phyloP scores from a whole-genome alignment of 2,888 invertebrate genomes.

The Drosophila cognata region DNA sequence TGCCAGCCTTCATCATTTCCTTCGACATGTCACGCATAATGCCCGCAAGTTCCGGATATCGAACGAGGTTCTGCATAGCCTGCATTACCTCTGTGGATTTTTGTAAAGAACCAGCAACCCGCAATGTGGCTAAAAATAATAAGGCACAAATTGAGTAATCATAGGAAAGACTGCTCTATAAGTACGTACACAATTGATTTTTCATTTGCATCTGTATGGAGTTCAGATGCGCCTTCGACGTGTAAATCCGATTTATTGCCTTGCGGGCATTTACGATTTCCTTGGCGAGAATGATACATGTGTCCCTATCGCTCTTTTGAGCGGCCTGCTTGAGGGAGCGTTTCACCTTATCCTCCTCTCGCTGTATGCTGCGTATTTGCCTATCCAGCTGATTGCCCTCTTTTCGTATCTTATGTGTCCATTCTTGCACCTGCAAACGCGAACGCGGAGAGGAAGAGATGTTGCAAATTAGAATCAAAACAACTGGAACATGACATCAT shows the following conservation, averaged over 20 bases:
- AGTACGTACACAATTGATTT: conserved; percentile 93
- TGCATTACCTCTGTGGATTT: conserved; percentile 99
- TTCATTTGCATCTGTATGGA: conserved; percentile 99
- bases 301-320: conserved; percentile 96
- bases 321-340: conserved; percentile 97
- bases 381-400: conserved; percentile 97
- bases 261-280: conserved; percentile 95
- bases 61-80: conserved; percentile 96
- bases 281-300: conserved; percentile 96
- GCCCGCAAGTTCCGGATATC: conserved; percentile 96
- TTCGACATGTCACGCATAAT: conserved; percentile 99
- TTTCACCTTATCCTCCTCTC: conserved; percentile 99
- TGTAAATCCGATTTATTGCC: conserved; percentile 95
- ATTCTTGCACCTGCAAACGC: conserved; percentile 94
- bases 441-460: not conserved
- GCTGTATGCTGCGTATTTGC: conserved; percentile 97
- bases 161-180: not conserved
- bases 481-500: conserved; percentile 70
- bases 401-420: conserved; percentile 97
- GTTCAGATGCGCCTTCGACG: conserved; percentile 98
- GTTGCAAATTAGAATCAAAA: conserved; percentile 46
- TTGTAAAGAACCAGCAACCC: conserved; percentile 96
- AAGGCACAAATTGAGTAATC: not conserved
- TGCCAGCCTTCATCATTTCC: conserved; percentile 99
- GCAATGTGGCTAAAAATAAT: conserved; percentile 90